Conservation (phyloP, 1,140 invertebrate species). For the Sinonovacula constricta region DNA sequence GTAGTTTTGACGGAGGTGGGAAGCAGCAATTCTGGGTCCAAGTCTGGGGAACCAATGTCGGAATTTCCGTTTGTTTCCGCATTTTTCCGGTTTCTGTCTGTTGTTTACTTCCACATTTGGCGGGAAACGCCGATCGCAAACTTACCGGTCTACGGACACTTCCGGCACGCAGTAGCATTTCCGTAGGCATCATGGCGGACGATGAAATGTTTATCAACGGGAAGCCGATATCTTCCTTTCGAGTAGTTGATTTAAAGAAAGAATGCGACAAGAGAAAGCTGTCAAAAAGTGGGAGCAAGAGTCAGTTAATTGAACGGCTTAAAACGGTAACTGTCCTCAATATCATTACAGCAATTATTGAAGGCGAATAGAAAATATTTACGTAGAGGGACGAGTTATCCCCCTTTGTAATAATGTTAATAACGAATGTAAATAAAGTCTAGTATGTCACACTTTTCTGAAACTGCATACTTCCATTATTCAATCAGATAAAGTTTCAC, state of each 20-base stretch:
- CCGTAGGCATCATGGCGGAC: conserved; percentile 77
- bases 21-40: too few species aligned
- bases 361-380: too few species aligned
- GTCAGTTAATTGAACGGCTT: conserved; percentile 75
- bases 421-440: too few species aligned
- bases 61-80: not conserved
- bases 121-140: too few species aligned
- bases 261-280: conserved; percentile 78
- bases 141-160: too few species aligned
- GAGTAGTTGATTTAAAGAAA: conserved; percentile 78
- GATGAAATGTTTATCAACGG: conserved; percentile 72
- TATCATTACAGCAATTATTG: not conserved
- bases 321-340: conserved; percentile 71
- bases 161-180: too few species aligned
- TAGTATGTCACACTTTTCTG: too few species aligned
- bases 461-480: too few species aligned
- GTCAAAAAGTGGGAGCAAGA: conserved; percentile 77
- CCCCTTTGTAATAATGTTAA: conserved; percentile 13
- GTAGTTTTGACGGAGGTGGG: not conserved
- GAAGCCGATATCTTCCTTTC: conserved; percentile 72
- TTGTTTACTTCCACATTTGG: too few species aligned
- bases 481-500: too few species aligned
- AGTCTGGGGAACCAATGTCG: too few species aligned
- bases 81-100: not conserved
- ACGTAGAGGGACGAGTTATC: conserved; percentile 7